Evolutionary conservation across 2,113 vertebrate genomes (phyloP), one percentile per base, ranked within the genome.

Genomic region (Rhombomys opimus): DNA sequence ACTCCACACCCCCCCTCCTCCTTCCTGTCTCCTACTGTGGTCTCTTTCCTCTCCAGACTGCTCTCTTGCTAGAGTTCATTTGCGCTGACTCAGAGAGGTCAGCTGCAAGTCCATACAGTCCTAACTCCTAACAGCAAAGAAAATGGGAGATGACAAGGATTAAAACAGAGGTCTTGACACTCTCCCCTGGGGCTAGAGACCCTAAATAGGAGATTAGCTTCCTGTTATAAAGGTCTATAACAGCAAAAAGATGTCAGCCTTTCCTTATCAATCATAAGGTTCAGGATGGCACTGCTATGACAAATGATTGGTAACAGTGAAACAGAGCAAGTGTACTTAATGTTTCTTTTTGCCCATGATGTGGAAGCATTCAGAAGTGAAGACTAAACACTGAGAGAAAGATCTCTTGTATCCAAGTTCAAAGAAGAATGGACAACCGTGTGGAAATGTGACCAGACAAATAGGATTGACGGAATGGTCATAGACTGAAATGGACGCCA

Each of bases 331-430:
- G 6, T 59, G 2, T 17, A 32, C 38, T 57, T 52, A 13, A 76
- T 7, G 14, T 25, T n/a, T n/a, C 5, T 52, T 9, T 50, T 63
- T 54, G 20, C n/a, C 5, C 0, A 0, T 50, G 82, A 46, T 59
- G 78, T 27, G 27, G 18, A 7, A 80, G 2, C 20, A 30, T 87
- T 91, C 57, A 59, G 22, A 87, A 81, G 80, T 11, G 9, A 67
- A 87, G n/a, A 68, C 38, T 17, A 13, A 90, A 41, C n/a, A 68
- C 17, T 4, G 17, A 32, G 12, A 23, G 32, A 80, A 46, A 72
- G 50, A 15, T 50, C 14, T 67, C 14, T 23, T 67, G 46, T 50
- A 57, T 18, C 54, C 23, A 73, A 27, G 5, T 27, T 65, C 63
- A 67, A 13, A 13, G 22, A 86, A 90, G 27, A 72, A 38, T n/a